Evolutionary conservation across 2,797 vertebrate species (phyloP).

Genomic region (Enteromius afrohamiltoni): DNA sequence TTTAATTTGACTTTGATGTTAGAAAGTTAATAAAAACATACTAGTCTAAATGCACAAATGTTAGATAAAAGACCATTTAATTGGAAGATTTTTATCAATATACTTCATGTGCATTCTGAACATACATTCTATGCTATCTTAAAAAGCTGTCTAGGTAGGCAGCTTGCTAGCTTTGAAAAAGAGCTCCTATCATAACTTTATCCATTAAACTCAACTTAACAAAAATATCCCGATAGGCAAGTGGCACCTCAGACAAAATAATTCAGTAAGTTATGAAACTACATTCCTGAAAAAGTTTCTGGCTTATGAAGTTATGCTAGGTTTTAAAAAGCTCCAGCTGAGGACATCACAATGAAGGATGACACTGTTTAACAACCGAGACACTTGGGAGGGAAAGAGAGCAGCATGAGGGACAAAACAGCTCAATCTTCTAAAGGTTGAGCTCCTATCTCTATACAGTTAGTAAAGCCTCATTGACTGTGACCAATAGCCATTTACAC

Average conservation of each 20-base stretch:
- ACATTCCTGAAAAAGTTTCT: conserved; percentile 23
- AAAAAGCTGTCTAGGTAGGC: neutral
- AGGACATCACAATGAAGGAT: conserved; percentile 45
- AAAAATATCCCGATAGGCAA: conserved; percentile 5
- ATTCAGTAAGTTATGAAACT: conserved; percentile 21
- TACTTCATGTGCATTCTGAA: neutral
- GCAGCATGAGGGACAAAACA: conserved; percentile 40
- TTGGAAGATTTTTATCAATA: neutral
- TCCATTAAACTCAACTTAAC: neutral
- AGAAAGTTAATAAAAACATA: neutral
- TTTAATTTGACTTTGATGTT: neutral
- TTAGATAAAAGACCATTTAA: neutral
- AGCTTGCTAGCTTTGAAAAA: neutral
- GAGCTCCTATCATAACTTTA: neutral
- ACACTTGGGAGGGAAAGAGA: conserved; percentile 10
- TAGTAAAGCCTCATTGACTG: conserved; percentile 51
- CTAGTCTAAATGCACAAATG: neutral
- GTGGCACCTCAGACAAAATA: conserved; percentile 20
- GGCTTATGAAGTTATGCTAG: conserved; percentile 30
- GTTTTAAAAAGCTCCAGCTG: conserved; percentile 30
- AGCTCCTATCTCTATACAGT: conserved; percentile 38
- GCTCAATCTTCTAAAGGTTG: conserved; percentile 56
- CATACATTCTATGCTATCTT: neutral
- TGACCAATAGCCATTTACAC: conserved; percentile 44
- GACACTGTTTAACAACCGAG: conserved; percentile 27